These are phyloP conservation scores for Magallana angulata DNA, from an alignment of 1,140 invertebrate species.

Conservation along the genomic window DNA sequence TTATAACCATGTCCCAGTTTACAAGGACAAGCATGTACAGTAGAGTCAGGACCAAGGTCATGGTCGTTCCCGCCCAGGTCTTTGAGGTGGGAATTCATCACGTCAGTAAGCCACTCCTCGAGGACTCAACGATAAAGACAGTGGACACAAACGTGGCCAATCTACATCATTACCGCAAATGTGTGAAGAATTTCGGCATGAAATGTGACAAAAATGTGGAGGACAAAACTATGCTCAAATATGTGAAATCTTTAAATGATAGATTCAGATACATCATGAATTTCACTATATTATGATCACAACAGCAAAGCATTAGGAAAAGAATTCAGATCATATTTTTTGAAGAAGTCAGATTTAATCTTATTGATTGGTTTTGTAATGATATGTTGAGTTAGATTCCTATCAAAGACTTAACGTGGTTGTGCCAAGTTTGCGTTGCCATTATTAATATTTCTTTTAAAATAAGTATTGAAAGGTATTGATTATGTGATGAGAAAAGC, in stretches of 20 bases:
- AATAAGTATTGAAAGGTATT: too few species aligned
- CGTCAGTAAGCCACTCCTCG: slow-evolving; percentile 72
- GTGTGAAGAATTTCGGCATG: slow-evolving; percentile 74
- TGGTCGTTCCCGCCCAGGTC: slow-evolving; percentile 71
- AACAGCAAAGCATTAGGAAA: too few species aligned
- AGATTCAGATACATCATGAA: slow-evolving; percentile 49
- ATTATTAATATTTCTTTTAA: too few species aligned
- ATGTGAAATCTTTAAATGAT: slow-evolving; percentile 50
- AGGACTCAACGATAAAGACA: slow-evolving; percentile 58
- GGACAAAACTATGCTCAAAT: slow-evolving; percentile 61
- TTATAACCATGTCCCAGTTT: slow-evolving; percentile 53
- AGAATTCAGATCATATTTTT: too few species aligned
- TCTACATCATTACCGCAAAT: slow-evolving; percentile 91
- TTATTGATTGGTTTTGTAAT: too few species aligned
- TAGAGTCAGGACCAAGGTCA: slow-evolving; percentile 74
- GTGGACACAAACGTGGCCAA: slow-evolving; percentile 86
- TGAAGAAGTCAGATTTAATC: too few species aligned
- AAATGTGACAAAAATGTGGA: slow-evolving; percentile 64
- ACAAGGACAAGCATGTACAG: slow-evolving; percentile 55
- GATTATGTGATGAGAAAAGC: too few species aligned
- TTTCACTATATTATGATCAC: slow-evolving; percentile 78
- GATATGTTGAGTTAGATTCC: too few species aligned
- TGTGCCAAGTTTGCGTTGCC: too few species aligned
- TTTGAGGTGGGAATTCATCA: slow-evolving; percentile 79
- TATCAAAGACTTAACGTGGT: too few species aligned